Evolutionary conservation across 2,113 vertebrate species (phyloP).

Genomic region (Aspidoscelis tigris): DNA sequence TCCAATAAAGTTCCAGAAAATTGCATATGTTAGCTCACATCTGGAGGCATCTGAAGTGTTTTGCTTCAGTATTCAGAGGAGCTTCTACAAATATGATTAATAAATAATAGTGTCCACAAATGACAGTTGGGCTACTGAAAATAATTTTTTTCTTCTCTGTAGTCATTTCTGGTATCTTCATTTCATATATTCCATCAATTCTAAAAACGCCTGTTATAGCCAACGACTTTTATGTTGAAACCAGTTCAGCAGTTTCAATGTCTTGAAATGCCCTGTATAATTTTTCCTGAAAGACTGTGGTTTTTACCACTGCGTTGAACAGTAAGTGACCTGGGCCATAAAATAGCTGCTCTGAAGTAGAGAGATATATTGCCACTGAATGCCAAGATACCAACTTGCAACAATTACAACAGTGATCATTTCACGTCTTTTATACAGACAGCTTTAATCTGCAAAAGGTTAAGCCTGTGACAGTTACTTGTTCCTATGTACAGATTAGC

Average conservation of each 20-base stretch:
- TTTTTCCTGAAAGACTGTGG: conserved; percentile 51
- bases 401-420: conserved; percentile 70
- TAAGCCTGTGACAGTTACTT: conserved; percentile 77
- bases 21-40: no score
- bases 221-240: conserved; percentile 57
- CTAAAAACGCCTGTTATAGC: conserved; percentile 44
- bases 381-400: conserved; percentile 68
- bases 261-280: conserved; percentile 42
- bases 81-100: no score
- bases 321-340: conserved; percentile 65
- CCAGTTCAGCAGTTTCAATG: conserved; percentile 51
- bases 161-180: conserved; percentile 38
- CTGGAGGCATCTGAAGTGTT: no score
- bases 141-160: conserved; percentile 28
- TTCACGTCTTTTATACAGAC: conserved; percentile 75
- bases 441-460: conserved; percentile 78
- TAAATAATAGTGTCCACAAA: background rate
- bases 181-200: conserved; percentile 45
- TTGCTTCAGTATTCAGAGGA: no score
- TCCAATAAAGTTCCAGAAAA: no score
- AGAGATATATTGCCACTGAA: conserved; percentile 59
- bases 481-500: conserved; percentile 74
- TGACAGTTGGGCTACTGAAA: background rate
- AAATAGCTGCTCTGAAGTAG: conserved; percentile 61
- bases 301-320: conserved; percentile 61